phyloP scores from a whole-genome alignment of 2,888 invertebrate genomes.

The Hedychridium roseum region DNA sequence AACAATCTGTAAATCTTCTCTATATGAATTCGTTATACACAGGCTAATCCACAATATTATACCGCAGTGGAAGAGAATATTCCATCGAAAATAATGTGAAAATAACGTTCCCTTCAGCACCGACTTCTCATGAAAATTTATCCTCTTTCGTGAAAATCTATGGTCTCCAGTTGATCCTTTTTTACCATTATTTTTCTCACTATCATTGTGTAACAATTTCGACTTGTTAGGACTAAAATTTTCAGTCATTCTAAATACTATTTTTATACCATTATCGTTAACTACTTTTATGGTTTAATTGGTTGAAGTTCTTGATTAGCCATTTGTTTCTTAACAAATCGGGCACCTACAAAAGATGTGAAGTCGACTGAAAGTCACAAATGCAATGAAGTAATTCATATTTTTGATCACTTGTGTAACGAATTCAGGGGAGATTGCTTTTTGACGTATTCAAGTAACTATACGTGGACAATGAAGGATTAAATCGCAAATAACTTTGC shows the following conservation, averaged over 20 bases:
- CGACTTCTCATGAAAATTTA: slow-evolving; percentile 7
- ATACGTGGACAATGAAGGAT: slow-evolving; percentile 14
- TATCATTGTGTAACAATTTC: slow-evolving; percentile 1
- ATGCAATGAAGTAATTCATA: slow-evolving; percentile 6
- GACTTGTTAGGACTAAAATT: slow-evolving; percentile 10
- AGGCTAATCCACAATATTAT: slow-evolving; percentile 43
- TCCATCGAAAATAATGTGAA: slow-evolving; percentile 41
- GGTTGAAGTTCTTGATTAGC: not conserved
- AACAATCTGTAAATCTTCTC: too few species aligned
- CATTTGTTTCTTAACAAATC: not conserved
- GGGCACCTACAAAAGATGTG: slow-evolving; percentile 6
- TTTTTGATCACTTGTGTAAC: slow-evolving; percentile 3
- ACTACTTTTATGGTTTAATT: not conserved
- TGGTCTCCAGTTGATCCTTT: not conserved
- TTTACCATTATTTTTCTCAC: not conserved
- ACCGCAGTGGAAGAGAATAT: slow-evolving; percentile 38
- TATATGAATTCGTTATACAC: slow-evolving; percentile 26
- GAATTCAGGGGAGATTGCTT: slow-evolving; percentile 6
- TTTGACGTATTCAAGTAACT: slow-evolving; percentile 1
- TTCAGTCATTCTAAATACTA: slow-evolving; percentile 4
- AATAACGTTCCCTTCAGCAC: too few species aligned
- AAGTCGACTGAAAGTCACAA: slow-evolving; percentile 2
- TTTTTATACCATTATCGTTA: slow-evolving; percentile 6
- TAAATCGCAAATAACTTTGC: slow-evolving; percentile 18
- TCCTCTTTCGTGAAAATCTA: not conserved